Conservation (phyloP, 2,113 vertebrate species). For the Cheirogaleus medius region DNA sequence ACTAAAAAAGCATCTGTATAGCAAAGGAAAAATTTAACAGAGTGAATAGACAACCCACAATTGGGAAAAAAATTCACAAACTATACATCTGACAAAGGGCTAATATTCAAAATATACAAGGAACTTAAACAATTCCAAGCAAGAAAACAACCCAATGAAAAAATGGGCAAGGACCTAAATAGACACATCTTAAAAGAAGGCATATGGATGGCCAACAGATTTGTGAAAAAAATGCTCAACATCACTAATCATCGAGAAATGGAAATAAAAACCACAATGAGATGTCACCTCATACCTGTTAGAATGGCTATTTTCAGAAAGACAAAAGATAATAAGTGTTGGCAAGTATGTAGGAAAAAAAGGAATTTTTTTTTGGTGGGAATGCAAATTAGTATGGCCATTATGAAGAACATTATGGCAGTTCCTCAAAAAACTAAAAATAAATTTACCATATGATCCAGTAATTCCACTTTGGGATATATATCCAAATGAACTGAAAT, state of each 20-base stretch:
- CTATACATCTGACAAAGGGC: not conserved
- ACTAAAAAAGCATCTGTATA: not conserved
- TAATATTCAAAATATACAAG: not conserved
- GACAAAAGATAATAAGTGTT: too few relatives aligned
- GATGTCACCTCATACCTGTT: not conserved
- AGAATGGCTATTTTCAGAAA: not conserved
- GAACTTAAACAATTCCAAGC: not conserved
- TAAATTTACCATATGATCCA: too few relatives aligned
- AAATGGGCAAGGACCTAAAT: not conserved
- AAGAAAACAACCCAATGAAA: not conserved
- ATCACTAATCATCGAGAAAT: not conserved
- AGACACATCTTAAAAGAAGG: not conserved
- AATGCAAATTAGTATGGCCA: too few relatives aligned
- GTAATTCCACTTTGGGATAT: too few relatives aligned
- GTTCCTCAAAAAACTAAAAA: too few relatives aligned
- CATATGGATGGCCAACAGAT: not conserved
- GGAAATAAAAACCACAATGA: not conserved
- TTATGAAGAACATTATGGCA: too few relatives aligned
- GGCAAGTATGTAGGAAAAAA: too few relatives aligned
- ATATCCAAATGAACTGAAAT: too few relatives aligned
- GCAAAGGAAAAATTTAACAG: not conserved
- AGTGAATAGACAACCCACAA: not conserved
- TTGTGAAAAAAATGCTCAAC: not conserved
- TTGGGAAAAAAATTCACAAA: not conserved
- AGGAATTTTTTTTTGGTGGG: too few relatives aligned